These are phyloP conservation scores for Tolmerus cingulatus DNA, from an alignment of 2,888 invertebrate genomes.

Conservation along the genomic window DNA sequence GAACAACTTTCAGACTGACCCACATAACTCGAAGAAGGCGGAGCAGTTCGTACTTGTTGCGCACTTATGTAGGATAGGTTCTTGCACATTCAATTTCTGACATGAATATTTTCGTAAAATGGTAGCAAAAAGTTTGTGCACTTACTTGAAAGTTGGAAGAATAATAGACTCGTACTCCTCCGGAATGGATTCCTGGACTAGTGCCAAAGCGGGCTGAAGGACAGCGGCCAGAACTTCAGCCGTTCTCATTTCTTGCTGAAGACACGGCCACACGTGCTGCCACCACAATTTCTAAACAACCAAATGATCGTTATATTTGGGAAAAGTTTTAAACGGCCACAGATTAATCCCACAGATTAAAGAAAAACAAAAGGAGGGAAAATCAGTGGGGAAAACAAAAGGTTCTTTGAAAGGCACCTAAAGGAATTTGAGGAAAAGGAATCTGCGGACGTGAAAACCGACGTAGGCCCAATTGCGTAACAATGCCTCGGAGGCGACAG, in stretches of 20 bases:
- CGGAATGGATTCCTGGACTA: conserved; percentile 79
- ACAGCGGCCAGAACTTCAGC: conserved; percentile 88
- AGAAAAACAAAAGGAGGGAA: background rate
- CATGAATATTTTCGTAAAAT: background rate
- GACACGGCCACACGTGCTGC: conserved; percentile 90
- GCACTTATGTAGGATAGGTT: background rate
- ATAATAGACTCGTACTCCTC: conserved; percentile 84
- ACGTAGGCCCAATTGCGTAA: background rate
- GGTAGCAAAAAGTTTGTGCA: conserved; percentile 36
- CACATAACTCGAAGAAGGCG: background rate
- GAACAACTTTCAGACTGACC: background rate
- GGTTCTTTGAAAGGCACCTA: background rate
- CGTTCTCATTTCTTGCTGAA: conserved; percentile 84
- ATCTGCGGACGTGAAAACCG: background rate
- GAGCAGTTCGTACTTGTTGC: background rate
- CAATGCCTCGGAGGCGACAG: background rate
- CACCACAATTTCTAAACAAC: conserved; percentile 88
- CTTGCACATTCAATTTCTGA: background rate
- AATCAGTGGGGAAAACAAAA: background rate
- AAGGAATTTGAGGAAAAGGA: background rate
- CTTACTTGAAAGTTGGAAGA: conserved; percentile 85
- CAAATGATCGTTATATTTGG: background rate
- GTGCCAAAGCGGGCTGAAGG: conserved; percentile 81
- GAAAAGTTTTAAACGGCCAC: background rate
- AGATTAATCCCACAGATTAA: background rate